Conservation (phyloP, 2,113 vertebrate species). For the Hippocampus comes region DNA sequence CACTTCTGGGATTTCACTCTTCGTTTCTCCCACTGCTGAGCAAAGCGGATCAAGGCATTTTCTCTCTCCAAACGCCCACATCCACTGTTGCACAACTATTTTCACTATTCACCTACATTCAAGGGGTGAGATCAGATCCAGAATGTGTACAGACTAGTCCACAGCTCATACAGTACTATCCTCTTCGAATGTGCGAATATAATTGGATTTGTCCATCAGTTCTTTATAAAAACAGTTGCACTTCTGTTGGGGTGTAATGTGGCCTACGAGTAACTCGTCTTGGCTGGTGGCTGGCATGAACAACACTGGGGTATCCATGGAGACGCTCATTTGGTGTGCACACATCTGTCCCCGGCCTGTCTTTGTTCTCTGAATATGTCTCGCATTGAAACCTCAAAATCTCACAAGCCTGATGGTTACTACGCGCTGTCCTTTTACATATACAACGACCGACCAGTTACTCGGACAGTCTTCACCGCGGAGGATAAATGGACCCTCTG, state of each 20-base stretch:
- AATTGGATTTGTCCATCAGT: slow-evolving; percentile 13
- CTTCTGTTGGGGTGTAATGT: slow-evolving; percentile 4
- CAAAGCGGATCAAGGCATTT: slow-evolving; percentile 42
- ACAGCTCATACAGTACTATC: neutral
- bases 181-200: no score
- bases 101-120: slow-evolving; percentile 24
- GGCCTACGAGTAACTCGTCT: neutral
- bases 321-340: slow-evolving; percentile 16
- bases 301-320: slow-evolving; percentile 44
- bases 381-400: slow-evolving; percentile 42
- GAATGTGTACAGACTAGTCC: slow-evolving; percentile 15
- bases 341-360: slow-evolving; percentile 12
- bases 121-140: slow-evolving; percentile 18
- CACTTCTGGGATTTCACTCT: slow-evolving; percentile 51
- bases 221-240: slow-evolving; percentile 2
- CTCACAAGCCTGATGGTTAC: slow-evolving; percentile 21
- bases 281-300: slow-evolving; percentile 11
- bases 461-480: slow-evolving; percentile 23
- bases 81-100: slow-evolving; percentile 47
- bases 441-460: slow-evolving; percentile 40
- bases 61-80: slow-evolving; percentile 38
- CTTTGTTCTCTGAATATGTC: slow-evolving; percentile 49
- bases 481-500: neutral
- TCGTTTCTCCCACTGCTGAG: slow-evolving; percentile 36
- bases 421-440: slow-evolving; percentile 38